Evolutionary conservation across 2,888 invertebrate species (phyloP).

Genomic region (Pycnomerus fuliginosus): DNA sequence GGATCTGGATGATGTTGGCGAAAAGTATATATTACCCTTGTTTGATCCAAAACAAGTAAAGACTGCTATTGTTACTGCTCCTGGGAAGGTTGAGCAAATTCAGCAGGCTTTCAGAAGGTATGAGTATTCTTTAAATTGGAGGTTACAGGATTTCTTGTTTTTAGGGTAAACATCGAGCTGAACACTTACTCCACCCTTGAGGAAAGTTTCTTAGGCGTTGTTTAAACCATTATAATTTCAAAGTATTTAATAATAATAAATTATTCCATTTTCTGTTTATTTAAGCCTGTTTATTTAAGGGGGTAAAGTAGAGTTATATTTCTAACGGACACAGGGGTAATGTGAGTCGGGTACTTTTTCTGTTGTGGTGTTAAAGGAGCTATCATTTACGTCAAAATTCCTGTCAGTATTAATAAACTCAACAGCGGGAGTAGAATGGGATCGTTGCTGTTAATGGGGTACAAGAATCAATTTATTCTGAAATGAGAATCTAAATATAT

Average conservation of each 20-base stretch:
- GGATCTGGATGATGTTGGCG: constrained; percentile 66
- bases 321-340: too few relatives aligned
- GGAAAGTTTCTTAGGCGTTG: constrained; percentile 20
- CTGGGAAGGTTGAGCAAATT: constrained; percentile 70
- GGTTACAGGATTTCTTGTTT: constrained; percentile 10
- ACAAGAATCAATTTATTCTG: too few relatives aligned
- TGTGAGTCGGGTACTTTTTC: too few relatives aligned
- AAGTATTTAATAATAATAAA: neutral
- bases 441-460: too few relatives aligned
- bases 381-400: too few relatives aligned
- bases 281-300: too few relatives aligned
- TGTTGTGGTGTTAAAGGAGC: too few relatives aligned
- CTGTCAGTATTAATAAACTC: too few relatives aligned
- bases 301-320: too few relatives aligned
- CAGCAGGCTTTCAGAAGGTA: constrained; percentile 67
- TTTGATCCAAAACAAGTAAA: constrained; percentile 62
- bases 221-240: neutral
- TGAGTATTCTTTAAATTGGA: constrained; percentile 38
- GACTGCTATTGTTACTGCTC: constrained; percentile 76
- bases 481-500: too few relatives aligned
- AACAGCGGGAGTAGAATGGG: too few relatives aligned
- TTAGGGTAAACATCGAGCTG: constrained; percentile 24
- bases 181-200: constrained; percentile 23
- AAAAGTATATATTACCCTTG: constrained; percentile 68
- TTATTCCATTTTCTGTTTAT: too few relatives aligned